Conservation (phyloP, 2,113 vertebrate species). For the Smithornis capensis region DNA sequence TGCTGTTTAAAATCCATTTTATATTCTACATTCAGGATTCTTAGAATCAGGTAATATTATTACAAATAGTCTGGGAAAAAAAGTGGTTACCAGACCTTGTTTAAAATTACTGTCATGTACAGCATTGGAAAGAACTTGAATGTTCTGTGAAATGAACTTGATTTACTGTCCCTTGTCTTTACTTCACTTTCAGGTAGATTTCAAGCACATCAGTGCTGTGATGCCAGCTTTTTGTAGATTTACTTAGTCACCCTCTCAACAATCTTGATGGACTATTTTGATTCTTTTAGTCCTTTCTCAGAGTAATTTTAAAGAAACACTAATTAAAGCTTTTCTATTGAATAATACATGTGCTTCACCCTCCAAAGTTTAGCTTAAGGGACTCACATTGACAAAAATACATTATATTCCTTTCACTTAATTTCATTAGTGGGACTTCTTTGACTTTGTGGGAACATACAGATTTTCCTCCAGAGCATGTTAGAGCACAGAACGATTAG, state of each 20-base stretch:
- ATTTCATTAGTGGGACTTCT: conserved; percentile 67
- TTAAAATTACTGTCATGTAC: conserved; percentile 17
- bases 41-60: background rate
- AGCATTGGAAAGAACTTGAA: background rate
- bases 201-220: background rate
- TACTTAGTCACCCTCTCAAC: conserved; percentile 23
- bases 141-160: conserved; percentile 26
- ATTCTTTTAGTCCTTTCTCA: conserved; percentile 46
- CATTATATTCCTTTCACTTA: conserved; percentile 61
- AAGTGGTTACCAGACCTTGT: background rate
- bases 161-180: conserved; percentile 4
- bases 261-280: conserved; percentile 42
- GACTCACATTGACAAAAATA: conserved; percentile 51
- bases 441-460: conserved; percentile 59
- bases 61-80: background rate
- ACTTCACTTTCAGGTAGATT: conserved; percentile 8
- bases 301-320: conserved; percentile 63
- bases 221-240: background rate
- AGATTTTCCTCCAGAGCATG: conserved; percentile 64
- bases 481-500: conserved; percentile 76
- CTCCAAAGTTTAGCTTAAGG: conserved; percentile 64
- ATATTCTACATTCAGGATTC: background rate
- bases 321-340: conserved; percentile 68
- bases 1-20: conserved; percentile 23
- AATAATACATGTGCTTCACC: conserved; percentile 65